Evolutionary conservation across 1,140 invertebrate species (phyloP).

Genomic region (Papilio helenus): DNA sequence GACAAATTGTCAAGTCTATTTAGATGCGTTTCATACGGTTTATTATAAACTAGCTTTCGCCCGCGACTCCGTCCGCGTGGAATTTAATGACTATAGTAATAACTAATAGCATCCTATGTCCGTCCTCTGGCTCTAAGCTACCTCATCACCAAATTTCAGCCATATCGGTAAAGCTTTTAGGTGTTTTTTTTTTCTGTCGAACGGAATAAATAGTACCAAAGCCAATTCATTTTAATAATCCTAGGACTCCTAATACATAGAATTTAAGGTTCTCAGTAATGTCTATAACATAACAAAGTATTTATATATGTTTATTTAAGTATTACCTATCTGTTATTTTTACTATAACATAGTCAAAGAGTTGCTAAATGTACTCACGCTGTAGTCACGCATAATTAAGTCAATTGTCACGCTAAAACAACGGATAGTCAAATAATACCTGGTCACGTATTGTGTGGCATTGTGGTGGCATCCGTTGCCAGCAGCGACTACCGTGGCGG

Average conservation of each 20-base stretch:
- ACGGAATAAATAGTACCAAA: no score
- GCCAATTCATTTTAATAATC: constrained; percentile 4
- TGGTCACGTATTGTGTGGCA: not conserved
- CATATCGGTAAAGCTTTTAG: no score
- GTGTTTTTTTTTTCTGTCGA: no score
- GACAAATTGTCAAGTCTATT: no score
- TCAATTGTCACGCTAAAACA: constrained; percentile 5
- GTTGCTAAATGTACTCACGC: not conserved
- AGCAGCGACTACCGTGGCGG: constrained; percentile 7
- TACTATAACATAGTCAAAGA: constrained; percentile 28
- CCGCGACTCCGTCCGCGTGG: no score
- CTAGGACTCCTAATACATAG: not conserved
- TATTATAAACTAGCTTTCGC: no score
- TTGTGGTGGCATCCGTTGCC: constrained; percentile 15
- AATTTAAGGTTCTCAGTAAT: not conserved
- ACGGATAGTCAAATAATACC: constrained; percentile 14
- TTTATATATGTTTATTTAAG: constrained; percentile 9
- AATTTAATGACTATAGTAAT: no score
- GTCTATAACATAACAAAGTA: not conserved
- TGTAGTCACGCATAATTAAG: constrained; percentile 15
- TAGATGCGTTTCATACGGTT: no score
- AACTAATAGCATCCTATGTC: no score
- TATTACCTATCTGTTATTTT: not conserved
- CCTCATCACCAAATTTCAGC: no score
- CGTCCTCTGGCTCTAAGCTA: no score